Evolutionary conservation across 2,797 vertebrate genomes (phyloP).

Genomic region (Ambastaia sidthimunki): DNA sequence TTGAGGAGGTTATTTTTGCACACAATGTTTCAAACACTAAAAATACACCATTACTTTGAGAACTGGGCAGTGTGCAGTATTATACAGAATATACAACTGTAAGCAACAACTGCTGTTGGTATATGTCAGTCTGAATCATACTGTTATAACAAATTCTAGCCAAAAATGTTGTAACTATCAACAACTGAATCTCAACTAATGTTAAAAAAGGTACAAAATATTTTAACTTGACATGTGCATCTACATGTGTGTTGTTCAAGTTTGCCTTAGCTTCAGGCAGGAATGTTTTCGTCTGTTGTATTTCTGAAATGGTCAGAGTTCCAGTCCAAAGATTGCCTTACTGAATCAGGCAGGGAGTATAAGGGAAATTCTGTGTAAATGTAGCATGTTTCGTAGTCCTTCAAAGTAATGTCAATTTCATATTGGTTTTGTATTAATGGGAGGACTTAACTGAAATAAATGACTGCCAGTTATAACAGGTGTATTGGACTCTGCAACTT

Average conservation of each 20-base stretch:
- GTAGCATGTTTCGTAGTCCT: slow-evolving; percentile 48
- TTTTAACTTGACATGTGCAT: neutral
- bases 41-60: neutral
- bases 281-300: slow-evolving; percentile 5
- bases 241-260: neutral
- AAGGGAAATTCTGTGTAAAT: slow-evolving; percentile 44
- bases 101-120: neutral
- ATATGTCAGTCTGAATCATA: neutral
- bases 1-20: slow-evolving; percentile 6
- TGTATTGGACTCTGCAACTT: neutral
- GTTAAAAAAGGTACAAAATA: neutral
- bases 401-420: slow-evolving; percentile 34
- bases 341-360: slow-evolving; percentile 51
- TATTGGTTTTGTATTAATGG: slow-evolving; percentile 56
- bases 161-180: neutral
- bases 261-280: neutral
- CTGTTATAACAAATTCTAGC: neutral
- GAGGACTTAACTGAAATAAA: slow-evolving; percentile 47
- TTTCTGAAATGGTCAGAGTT: slow-evolving; percentile 15
- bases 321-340: slow-evolving; percentile 19
- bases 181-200: slow-evolving; percentile 1
- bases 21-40: slow-evolving; percentile 12
- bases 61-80: slow-evolving; percentile 7
- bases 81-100: neutral
- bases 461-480: neutral